These are phyloP conservation scores for Mirounga angustirostris DNA, from an alignment of 2,113 vertebrate species.

Conservation along the genomic window DNA sequence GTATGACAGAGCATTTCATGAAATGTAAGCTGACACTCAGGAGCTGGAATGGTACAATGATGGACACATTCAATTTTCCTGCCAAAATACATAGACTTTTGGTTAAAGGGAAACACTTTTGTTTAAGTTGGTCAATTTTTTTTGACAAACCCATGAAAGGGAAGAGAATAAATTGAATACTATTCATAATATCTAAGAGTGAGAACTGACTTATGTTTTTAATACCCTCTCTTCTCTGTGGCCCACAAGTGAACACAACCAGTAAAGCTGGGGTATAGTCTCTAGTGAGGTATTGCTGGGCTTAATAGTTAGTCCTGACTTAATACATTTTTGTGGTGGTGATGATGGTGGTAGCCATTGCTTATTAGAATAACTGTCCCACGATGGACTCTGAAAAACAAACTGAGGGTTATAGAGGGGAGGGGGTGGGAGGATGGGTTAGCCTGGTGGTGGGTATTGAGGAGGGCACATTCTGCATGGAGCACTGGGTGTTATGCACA, in stretches of 20 bases:
- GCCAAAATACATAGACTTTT: not conserved
- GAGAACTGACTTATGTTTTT: conserved; percentile 1
- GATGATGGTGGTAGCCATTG: not conserved
- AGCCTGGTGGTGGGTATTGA: no score
- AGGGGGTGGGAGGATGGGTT: no score
- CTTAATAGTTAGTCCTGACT: not conserved
- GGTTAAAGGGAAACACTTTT: not conserved
- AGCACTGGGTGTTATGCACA: no score
- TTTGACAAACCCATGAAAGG: not conserved
- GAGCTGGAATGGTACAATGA: not conserved
- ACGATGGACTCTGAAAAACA: no score
- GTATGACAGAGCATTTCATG: not conserved
- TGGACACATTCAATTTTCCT: not conserved
- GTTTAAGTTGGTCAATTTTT: not conserved
- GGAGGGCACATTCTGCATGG: no score
- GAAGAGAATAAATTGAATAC: not conserved
- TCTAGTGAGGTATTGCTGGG: not conserved
- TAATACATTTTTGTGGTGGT: not conserved
- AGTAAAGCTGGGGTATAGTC: not conserved
- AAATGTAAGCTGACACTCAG: not conserved
- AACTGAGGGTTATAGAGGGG: no score
- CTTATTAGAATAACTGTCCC: not conserved
- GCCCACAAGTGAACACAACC: not conserved
- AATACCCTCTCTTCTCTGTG: not conserved
- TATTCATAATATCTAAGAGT: not conserved